Evolutionary conservation across 2,113 vertebrate genomes (phyloP).

Genomic region (Pygoscelis adeliae): DNA sequence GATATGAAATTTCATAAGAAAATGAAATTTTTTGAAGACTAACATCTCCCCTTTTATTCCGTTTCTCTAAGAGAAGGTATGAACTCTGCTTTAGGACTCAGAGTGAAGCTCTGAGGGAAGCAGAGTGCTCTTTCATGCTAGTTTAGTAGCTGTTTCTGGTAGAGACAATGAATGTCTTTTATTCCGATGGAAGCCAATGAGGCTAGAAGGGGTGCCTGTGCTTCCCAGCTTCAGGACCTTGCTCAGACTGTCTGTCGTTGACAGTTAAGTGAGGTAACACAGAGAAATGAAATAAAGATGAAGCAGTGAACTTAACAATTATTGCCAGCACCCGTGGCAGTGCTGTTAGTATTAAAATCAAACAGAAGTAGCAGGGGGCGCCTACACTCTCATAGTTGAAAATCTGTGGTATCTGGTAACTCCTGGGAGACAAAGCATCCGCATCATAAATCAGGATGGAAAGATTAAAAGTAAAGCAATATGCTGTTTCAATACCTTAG

Average conservation of each 20-base stretch:
- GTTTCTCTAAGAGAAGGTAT: not conserved
- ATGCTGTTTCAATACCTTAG: not conserved
- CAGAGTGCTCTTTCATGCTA: not conserved
- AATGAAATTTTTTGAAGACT: not conserved
- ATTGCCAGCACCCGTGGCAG: not conserved
- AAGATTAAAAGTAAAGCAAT: slow-evolving; percentile 3
- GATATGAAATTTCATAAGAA: not conserved
- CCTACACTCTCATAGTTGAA: not conserved
- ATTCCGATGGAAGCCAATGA: not conserved
- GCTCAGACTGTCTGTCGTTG: not conserved
- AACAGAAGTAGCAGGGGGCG: not conserved
- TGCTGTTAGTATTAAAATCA: not conserved
- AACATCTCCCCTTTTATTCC: not conserved
- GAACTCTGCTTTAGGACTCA: not conserved
- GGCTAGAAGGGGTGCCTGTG: not conserved
- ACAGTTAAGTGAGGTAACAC: not conserved
- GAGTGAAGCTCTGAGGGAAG: not conserved
- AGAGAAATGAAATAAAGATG: not conserved
- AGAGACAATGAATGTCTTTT: not conserved
- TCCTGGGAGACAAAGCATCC: not conserved
- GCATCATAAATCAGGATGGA: not conserved
- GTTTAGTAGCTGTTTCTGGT: not conserved
- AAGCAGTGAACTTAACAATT: not conserved
- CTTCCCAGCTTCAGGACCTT: not conserved
- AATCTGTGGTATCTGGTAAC: not conserved